phyloP scores from a whole-genome alignment of 1,140 invertebrate genomes.

The Arctopsyche grandis region DNA sequence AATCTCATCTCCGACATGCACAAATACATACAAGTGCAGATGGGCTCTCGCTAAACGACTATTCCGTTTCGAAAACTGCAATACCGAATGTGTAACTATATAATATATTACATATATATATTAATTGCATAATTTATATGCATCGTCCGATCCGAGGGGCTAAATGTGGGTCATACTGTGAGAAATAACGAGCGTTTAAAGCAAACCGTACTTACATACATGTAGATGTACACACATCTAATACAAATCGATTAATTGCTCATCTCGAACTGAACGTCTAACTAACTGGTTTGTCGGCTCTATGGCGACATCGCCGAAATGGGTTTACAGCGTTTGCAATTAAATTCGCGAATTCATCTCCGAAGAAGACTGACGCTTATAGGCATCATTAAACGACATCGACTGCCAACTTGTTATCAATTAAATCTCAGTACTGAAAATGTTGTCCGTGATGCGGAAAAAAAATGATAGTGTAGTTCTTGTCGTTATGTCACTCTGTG shows the following conservation, averaged over 20 bases:
- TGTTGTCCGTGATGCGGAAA: not conserved
- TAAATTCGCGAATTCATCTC: not conserved
- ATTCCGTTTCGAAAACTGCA: not conserved
- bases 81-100: not conserved
- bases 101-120: slow-evolving; percentile 9
- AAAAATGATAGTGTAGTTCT: not conserved
- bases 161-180: slow-evolving; percentile 1
- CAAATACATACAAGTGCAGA: no score
- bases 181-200: not conserved
- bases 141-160: not conserved
- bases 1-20: no score
- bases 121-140: slow-evolving; percentile 17
- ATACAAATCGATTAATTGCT: not conserved
- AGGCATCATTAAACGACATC: slow-evolving; percentile 14
- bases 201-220: not conserved
- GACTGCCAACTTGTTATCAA: not conserved
- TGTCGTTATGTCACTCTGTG: not conserved
- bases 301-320: not conserved
- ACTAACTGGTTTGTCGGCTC: not conserved
- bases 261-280: not conserved
- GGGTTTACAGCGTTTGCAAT: not conserved
- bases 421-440: no score
- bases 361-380: not conserved
- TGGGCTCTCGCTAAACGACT: not conserved
- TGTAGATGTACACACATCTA: not conserved